These are phyloP conservation scores for Ophiothrix spiculata DNA, from an alignment of 35 echinoderm and acorn worm species.

Conservation along the genomic window DNA sequence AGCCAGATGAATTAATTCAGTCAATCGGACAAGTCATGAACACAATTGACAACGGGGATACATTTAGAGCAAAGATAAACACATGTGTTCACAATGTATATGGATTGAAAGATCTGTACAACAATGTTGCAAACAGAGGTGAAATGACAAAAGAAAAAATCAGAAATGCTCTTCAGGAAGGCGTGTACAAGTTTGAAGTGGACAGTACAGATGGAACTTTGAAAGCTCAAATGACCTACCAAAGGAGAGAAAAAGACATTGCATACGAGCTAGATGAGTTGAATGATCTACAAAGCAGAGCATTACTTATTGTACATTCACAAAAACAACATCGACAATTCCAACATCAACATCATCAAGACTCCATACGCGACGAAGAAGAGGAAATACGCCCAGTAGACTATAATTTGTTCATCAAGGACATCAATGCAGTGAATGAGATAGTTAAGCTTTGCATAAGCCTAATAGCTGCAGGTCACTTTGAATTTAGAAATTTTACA, in stretches of 20 bases:
- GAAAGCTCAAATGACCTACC: constrained; percentile 5
- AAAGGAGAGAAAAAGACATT: not conserved
- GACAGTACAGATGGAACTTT: not conserved
- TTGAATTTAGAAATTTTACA: no score
- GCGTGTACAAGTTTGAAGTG: not conserved
- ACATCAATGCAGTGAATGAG: no score
- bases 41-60: no score
- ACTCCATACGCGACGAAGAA: no score
- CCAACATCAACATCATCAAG: no score
- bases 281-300: constrained; percentile 44
- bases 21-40: no score
- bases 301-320: constrained; percentile 23
- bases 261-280: constrained; percentile 19
- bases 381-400: no score
- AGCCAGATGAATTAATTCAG: no score
- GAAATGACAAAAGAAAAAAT: constrained; percentile 48
- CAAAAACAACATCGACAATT: not conserved
- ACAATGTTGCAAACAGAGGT: constrained; percentile 36
- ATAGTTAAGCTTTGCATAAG: no score
- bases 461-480: no score
- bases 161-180: constrained; percentile 5
- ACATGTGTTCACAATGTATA: constrained; percentile 16
- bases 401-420: no score
- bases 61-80: constrained; percentile 11
- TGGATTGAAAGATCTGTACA: constrained; percentile 18